Evolutionary conservation across 2,888 invertebrate species (phyloP), one percentile per base, ranked within the genome.

Genomic region (Chloromyia formosa): DNA sequence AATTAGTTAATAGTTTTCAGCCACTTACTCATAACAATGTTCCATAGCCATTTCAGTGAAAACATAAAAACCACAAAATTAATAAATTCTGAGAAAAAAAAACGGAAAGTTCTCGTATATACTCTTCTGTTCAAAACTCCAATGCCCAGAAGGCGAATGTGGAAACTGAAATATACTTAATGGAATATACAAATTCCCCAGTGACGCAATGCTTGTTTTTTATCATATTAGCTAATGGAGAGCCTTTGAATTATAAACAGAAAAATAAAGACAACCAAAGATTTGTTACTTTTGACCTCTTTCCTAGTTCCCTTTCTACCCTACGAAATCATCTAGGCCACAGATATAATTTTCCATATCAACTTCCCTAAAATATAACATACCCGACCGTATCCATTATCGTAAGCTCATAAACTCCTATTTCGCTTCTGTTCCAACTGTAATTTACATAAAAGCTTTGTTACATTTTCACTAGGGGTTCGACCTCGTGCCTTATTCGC

Each of bases 401-500:
- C 27, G 27, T 35, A 35, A 35, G 62, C 62, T 62, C 62, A 18
- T 42, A 62, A 42, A 40, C 66, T 45, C 16, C 12, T 18, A 49
- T 49, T 49, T 66, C 16, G 9, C 20, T 20, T 66, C 35, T 49
- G 14, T 49, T 66, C 5, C 18, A 16, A 49, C n/a, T 20, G 66
- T 35, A 66, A 66, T 66, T 66, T 66, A 20, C 66, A 49, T 66
- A 66, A 66, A 49, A 66, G 66, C 66, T 66, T 45, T 42, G 45
- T 1, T 40, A 62, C 35, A 22, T 62, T 35, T 35, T 62, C 18
- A 23, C 23, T 62, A 40, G 40, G 35, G 40, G 3, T 62, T 62
- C 40, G 40, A 40, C 62, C 40, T 62, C 62, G 42, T 40, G n/a
- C 62, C 27, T 35, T 60, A 60, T 1, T 60, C 23, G 14, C n/a